A percentile compares a stretch with the other conserved stretches of the same genome.
Conservation (phyloP, 2,113 vertebrate genomes). For the Carettochelys insculpta region DNA sequence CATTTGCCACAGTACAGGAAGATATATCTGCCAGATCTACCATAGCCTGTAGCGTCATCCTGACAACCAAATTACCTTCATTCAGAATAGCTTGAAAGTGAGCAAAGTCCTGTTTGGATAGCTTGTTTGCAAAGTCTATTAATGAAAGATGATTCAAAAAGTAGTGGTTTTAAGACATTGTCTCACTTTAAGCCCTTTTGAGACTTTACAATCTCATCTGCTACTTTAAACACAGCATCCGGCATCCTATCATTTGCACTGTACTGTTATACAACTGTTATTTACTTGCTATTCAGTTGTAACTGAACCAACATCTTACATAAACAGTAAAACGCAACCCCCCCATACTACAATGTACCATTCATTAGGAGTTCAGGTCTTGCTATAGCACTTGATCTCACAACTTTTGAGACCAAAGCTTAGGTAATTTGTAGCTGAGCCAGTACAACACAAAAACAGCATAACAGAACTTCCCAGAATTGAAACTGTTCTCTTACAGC, state of each 20-base stretch:
- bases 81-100: too few relatives aligned
- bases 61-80: too few relatives aligned
- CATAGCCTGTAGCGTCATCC: too few relatives aligned
- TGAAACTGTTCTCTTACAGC: not conserved
- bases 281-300: not conserved
- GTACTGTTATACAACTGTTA: not conserved
- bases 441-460: not conserved
- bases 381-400: not conserved
- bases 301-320: not conserved
- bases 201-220: not conserved
- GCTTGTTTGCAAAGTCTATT: too few relatives aligned
- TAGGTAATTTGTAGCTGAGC: not conserved
- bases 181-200: not conserved
- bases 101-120: too few relatives aligned
- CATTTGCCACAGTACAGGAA: too few relatives aligned
- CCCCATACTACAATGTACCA: not conserved
- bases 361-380: not conserved
- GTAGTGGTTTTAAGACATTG: not conserved
- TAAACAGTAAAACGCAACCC: not conserved
- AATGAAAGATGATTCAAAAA: too few relatives aligned
- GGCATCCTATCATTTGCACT: not conserved
- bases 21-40: too few relatives aligned
- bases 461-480: not conserved
- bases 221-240: not conserved
- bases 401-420: not conserved